These are phyloP conservation scores for Ypsolopha scabrella DNA, from an alignment of 2,888 invertebrate species.

Conservation along the genomic window DNA sequence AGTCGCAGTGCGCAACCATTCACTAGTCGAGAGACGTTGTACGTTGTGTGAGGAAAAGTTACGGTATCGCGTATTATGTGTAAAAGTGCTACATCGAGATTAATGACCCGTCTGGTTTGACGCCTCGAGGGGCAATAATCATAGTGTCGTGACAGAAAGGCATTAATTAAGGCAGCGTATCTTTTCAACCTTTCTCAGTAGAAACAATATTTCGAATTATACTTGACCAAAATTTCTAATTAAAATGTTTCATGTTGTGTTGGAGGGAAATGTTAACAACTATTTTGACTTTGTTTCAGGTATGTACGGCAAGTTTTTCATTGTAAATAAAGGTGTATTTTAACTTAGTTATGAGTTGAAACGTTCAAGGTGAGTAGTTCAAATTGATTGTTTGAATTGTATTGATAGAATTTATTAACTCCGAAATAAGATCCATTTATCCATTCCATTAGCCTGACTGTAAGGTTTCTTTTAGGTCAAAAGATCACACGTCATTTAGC, in stretches of 20 bases:
- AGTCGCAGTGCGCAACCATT: slow-evolving; percentile 17
- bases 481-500: too few species aligned
- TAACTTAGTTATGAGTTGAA: too few species aligned
- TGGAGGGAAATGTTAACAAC: background rate
- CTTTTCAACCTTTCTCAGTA: background rate
- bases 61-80: background rate
- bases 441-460: too few species aligned
- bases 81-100: slow-evolving; percentile 4
- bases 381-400: too few species aligned
- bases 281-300: background rate
- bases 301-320: background rate
- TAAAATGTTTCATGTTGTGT: too few species aligned
- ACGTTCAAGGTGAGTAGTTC: too few species aligned
- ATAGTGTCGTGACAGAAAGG: slow-evolving; percentile 23
- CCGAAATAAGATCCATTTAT: too few species aligned
- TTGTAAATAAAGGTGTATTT: too few species aligned
- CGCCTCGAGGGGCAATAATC: slow-evolving; percentile 34
- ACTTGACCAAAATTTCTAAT: too few species aligned
- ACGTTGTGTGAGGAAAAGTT: slow-evolving; percentile 15
- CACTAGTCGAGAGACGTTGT: slow-evolving; percentile 27
- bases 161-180: slow-evolving; percentile 8
- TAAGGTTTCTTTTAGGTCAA: too few species aligned
- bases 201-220: too few species aligned
- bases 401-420: too few species aligned
- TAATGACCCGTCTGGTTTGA: slow-evolving; percentile 16